A percentile compares a stretch with the other conserved stretches of the same genome.
Evolutionary conservation across 1,140 invertebrate species (phyloP).

Genomic region (Vanessa atalanta): DNA sequence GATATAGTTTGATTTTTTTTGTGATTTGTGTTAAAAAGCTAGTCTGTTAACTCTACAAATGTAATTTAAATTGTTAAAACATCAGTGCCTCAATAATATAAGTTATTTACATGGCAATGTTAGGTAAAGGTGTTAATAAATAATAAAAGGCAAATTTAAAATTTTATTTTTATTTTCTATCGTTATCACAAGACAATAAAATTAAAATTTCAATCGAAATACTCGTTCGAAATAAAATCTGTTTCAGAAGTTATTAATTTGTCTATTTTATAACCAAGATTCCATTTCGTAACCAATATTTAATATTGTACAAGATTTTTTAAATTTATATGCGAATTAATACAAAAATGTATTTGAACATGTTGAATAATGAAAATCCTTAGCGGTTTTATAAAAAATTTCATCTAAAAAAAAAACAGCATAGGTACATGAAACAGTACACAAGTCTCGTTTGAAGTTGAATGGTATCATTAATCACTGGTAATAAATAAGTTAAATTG

Average conservation of each 20-base stretch:
- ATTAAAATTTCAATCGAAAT: slow-evolving; percentile 15
- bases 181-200: slow-evolving; percentile 27
- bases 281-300: slow-evolving; percentile 5
- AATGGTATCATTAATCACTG: background rate
- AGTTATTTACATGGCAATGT: slow-evolving; percentile 22
- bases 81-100: slow-evolving; percentile 28
- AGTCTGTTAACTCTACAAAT: slow-evolving; percentile 24
- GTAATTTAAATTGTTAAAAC: slow-evolving; percentile 23
- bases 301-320: background rate
- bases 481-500: slow-evolving; percentile 5
- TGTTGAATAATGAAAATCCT: background rate
- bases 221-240: background rate
- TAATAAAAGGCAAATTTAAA: slow-evolving; percentile 27
- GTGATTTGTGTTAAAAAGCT: slow-evolving; percentile 26
- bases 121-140: slow-evolving; percentile 19
- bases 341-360: slow-evolving; percentile 1
- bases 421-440: background rate
- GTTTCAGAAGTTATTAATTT: background rate
- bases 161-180: slow-evolving; percentile 26
- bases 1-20: slow-evolving; percentile 5
- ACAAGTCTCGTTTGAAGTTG: background rate
- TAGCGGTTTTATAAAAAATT: background rate
- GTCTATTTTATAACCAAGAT: background rate
- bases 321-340: background rate
- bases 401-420: background rate